Evolutionary conservation across 2,797 vertebrate genomes (phyloP).

Genomic region (Scomberomorus guttatus): DNA sequence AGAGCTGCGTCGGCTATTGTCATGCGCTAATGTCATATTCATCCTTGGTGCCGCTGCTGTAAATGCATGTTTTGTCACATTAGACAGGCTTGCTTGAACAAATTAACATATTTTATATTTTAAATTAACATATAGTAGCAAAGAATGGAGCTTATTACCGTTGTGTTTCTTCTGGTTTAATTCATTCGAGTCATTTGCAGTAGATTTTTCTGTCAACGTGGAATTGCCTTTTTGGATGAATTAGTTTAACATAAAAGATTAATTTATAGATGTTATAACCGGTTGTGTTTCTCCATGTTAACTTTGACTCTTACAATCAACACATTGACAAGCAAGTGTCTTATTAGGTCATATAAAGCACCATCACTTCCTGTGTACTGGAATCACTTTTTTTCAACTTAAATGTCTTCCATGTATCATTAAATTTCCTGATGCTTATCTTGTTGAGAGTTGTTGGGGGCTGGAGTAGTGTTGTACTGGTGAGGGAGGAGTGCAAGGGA

Average conservation of each 20-base stretch:
- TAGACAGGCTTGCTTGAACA: neutral
- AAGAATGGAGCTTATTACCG: neutral
- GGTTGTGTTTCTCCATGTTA: neutral
- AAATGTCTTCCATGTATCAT: too few species aligned
- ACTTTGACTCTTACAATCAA: neutral
- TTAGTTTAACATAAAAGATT: too few species aligned
- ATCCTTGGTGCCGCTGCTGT: neutral
- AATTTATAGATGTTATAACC: too few species aligned
- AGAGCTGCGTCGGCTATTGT: neutral
- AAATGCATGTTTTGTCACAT: slow-evolving; percentile 13
- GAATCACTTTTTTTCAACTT: too few species aligned
- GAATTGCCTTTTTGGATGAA: neutral
- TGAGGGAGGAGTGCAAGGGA: too few species aligned
- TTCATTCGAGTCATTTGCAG: neutral
- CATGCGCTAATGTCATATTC: neutral
- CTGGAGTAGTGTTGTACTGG: too few species aligned
- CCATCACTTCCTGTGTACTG: too few species aligned
- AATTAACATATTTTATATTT: neutral
- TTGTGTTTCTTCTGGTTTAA: neutral
- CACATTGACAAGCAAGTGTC: neutral
- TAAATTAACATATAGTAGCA: neutral
- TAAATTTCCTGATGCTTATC: too few species aligned
- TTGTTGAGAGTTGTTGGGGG: too few species aligned
- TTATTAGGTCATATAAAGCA: neutral
- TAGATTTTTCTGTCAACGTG: neutral